These are phyloP conservation scores for Helleia helle DNA, from an alignment of 2,888 invertebrate species.

Conservation along the genomic window DNA sequence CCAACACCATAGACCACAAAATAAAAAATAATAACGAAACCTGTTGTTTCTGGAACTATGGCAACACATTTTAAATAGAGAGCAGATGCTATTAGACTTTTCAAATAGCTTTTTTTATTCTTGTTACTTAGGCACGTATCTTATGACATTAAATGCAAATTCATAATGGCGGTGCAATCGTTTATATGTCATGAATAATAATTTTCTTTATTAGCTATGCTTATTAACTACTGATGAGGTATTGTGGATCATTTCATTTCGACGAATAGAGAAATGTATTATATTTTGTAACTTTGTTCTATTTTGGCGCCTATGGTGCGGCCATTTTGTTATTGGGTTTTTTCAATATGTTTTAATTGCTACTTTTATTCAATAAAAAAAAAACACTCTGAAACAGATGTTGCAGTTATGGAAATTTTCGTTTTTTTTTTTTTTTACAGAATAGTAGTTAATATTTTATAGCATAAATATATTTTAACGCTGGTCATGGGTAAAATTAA, in stretches of 20 bases:
- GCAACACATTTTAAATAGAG: too few relatives aligned
- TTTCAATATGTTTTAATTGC: background rate
- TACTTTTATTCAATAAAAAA: too few relatives aligned
- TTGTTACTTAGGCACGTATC: background rate
- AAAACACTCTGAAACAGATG: too few relatives aligned
- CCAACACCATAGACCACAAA: too few relatives aligned
- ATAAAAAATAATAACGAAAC: too few relatives aligned
- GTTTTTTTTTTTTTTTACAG: background rate
- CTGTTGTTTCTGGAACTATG: too few relatives aligned
- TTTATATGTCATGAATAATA: conserved; percentile 5
- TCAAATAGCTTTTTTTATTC: too few relatives aligned
- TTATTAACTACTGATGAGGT: conserved; percentile 1
- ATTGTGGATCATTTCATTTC: background rate
- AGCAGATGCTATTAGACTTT: too few relatives aligned
- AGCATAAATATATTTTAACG: too few relatives aligned
- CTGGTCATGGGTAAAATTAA: too few relatives aligned
- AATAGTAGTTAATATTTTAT: too few relatives aligned
- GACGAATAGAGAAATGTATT: background rate
- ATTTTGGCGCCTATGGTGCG: background rate
- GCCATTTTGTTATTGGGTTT: background rate
- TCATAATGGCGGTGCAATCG: background rate
- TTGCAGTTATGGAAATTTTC: too few relatives aligned
- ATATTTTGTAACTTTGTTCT: background rate
- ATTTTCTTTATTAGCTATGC: conserved; percentile 5
- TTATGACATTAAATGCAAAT: conserved; percentile 6